These are phyloP conservation scores for Homarus americanus DNA, from an alignment of 1,140 invertebrate species.

Conservation along the genomic window DNA sequence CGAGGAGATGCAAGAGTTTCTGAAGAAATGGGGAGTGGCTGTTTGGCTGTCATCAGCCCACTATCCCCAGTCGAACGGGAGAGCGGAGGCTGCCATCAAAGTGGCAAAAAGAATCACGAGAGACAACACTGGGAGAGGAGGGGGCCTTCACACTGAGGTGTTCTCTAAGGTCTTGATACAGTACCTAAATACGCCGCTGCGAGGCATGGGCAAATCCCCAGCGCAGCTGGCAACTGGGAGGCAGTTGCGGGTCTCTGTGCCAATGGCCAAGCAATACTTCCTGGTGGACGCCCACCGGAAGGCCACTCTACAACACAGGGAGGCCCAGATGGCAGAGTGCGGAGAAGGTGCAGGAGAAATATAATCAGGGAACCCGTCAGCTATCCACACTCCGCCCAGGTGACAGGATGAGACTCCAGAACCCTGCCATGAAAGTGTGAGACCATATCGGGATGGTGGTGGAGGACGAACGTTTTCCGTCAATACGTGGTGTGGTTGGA, in stretches of 20 bases:
- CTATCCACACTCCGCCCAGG: neutral
- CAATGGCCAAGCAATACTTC: neutral
- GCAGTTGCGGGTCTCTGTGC: neutral
- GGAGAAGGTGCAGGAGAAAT: neutral
- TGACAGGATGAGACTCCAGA: too few species aligned
- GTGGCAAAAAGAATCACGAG: neutral
- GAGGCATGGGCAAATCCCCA: neutral
- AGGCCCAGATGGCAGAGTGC: neutral
- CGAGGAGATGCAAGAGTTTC: neutral
- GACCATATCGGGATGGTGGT: too few species aligned
- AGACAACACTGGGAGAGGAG: neutral
- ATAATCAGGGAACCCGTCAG: neutral
- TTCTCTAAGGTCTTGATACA: neutral
- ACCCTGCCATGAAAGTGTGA: too few species aligned
- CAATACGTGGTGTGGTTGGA: too few species aligned
- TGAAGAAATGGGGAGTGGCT: neutral
- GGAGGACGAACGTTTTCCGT: too few species aligned
- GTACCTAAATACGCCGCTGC: constrained; percentile 12
- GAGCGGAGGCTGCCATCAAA: constrained; percentile 2
- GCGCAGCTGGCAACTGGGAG: neutral
- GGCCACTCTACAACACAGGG: neutral
- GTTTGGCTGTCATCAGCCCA: neutral
- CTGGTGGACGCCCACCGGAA: neutral
- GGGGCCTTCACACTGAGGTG: neutral
- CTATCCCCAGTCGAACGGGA: neutral